Conservation (phyloP, 2,113 vertebrate genomes). For the Apaloderma vittatum region DNA sequence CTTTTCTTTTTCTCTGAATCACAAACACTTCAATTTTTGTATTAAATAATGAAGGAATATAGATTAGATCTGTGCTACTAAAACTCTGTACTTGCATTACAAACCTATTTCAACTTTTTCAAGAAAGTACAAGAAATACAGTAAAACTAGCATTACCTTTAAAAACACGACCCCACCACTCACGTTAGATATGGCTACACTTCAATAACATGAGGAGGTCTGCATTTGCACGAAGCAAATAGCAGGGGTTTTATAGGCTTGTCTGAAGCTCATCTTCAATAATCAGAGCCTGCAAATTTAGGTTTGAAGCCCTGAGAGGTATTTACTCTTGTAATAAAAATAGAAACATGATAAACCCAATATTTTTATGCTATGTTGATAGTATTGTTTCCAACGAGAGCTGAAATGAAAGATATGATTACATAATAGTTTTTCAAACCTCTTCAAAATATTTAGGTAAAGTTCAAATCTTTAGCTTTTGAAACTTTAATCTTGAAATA, state of each 20-base stretch:
- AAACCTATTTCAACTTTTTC: background rate
- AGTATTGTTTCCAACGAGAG: background rate
- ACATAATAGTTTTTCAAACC: background rate
- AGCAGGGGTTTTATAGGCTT: background rate
- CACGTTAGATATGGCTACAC: background rate
- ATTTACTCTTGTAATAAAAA: background rate
- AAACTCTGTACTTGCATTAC: background rate
- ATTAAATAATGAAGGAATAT: background rate
- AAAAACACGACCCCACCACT: background rate
- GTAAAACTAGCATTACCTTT: background rate
- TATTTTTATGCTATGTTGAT: background rate
- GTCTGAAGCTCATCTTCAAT: background rate
- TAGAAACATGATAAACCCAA: background rate
- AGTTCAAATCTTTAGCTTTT: constrained; percentile 21
- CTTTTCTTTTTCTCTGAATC: background rate
- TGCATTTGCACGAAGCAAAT: background rate
- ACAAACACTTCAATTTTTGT: background rate
- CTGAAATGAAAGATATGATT: background rate
- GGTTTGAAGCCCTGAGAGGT: background rate
- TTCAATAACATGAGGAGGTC: background rate
- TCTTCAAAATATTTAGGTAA: constrained; percentile 5
- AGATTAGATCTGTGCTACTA: background rate
- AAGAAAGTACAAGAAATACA: background rate
- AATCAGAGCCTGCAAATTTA: background rate
- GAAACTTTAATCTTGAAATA: constrained; percentile 21